Evolutionary conservation across 1,140 invertebrate species (phyloP).

Genomic region (Chironomus striatipennis): DNA sequence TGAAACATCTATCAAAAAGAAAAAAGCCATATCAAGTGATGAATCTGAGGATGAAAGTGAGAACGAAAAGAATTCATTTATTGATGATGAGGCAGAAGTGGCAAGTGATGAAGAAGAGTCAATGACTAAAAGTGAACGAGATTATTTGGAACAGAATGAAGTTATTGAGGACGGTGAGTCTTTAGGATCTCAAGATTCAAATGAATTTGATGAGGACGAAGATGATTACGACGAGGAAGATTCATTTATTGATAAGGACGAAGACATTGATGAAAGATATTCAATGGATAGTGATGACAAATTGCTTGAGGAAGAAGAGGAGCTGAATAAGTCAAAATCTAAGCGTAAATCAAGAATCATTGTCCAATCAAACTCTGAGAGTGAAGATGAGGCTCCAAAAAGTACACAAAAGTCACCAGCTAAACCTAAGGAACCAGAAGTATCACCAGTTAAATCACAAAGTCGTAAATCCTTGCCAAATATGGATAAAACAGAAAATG

Average conservation of each 20-base stretch:
- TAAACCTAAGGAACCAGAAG: not conserved
- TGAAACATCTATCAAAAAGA: not conserved
- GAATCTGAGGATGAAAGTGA: not conserved
- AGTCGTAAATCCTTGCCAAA: not conserved
- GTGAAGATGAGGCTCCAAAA: not conserved
- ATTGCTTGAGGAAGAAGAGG: not conserved
- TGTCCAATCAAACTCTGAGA: not conserved
- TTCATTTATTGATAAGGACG: conserved; percentile 3
- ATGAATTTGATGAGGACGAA: not conserved
- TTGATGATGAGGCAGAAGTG: not conserved
- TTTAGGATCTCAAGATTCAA: not conserved
- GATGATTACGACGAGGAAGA: not conserved
- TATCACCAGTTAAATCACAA: not conserved
- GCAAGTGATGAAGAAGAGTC: not conserved
- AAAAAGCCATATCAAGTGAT: not conserved
- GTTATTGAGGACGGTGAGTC: not conserved
- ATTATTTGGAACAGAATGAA: conserved; percentile 12
- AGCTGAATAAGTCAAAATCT: not conserved
- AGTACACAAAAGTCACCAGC: not conserved
- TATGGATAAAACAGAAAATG: not conserved
- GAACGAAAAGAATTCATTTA: not conserved
- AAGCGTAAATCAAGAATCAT: conserved; percentile 4
- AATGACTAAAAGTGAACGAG: not conserved
- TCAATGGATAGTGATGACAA: not conserved
- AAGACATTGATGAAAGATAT: not conserved